Percentiles rank a stretch among this genome's conserved stretches.
phyloP scores from a whole-genome alignment of 2,113 vertebrate species.

The Corythaeola cristata region DNA sequence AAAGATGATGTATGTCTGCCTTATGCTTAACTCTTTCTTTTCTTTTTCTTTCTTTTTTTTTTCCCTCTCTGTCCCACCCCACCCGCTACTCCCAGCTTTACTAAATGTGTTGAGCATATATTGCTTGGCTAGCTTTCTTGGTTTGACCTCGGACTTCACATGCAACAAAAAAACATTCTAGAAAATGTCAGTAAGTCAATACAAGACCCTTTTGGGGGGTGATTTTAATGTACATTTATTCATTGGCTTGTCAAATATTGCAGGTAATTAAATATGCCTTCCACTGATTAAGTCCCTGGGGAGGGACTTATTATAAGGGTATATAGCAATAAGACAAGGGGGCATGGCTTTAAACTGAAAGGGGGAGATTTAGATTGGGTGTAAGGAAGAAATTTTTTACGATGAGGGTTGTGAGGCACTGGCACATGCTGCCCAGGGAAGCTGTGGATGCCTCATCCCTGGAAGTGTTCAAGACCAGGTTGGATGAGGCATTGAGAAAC shows the following conservation, averaged over 20 bases:
- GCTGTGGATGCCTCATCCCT: too few species aligned
- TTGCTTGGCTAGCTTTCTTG: not conserved
- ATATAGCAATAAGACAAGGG: too few species aligned
- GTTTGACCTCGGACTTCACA: not conserved
- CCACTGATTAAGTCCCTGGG: not conserved
- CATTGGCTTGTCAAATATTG: not conserved
- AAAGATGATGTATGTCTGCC: not conserved
- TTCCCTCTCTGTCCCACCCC: too few species aligned
- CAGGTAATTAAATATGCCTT: not conserved
- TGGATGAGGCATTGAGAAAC: too few species aligned
- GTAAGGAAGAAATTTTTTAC: too few species aligned
- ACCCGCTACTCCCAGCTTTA: fast-evolving
- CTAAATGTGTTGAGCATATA: not conserved
- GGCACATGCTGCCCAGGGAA: too few species aligned
- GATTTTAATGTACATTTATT: not conserved
- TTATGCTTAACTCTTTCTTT: not conserved
- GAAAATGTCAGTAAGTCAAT: not conserved
- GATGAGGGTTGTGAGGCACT: too few species aligned
- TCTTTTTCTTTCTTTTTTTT: not conserved
- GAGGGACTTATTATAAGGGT: too few species aligned
- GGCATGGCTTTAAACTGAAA: too few species aligned
- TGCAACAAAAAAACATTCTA: not conserved
- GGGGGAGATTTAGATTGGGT: too few species aligned
- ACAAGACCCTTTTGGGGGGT: not conserved
- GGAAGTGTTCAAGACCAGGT: too few species aligned